Evolutionary conservation across 2,113 vertebrate species (phyloP).

Genomic region (Thymallus thymallus): DNA sequence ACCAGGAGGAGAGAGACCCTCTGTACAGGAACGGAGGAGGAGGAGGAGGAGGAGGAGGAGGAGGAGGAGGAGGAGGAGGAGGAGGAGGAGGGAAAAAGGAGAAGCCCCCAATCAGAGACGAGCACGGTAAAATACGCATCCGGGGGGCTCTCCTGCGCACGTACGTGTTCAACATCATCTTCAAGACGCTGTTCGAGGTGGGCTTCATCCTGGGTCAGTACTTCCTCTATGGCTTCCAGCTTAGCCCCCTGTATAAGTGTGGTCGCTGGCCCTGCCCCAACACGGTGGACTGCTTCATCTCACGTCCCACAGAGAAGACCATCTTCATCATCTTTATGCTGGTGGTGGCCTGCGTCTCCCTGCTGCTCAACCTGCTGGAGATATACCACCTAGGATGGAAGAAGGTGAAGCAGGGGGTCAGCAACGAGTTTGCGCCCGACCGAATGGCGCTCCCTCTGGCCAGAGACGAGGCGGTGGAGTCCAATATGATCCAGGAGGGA

Average conservation of each 20-base stretch:
- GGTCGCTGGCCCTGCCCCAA: constrained; percentile 79
- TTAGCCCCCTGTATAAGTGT: constrained; percentile 87
- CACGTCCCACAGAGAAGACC: constrained; percentile 72
- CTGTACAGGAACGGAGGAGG: constrained; percentile 58
- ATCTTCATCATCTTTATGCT: constrained; percentile 76
- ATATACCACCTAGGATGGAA: constrained; percentile 90
- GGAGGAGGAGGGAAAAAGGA: constrained; percentile 61
- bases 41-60: constrained; percentile 69
- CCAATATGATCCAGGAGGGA: constrained; percentile 59
- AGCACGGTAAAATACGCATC: constrained; percentile 85
- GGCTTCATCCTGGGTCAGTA: constrained; percentile 94
- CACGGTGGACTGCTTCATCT: constrained; percentile 74
- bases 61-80: constrained; percentile 61
- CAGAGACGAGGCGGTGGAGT: constrained; percentile 30
- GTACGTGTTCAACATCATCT: constrained; percentile 90
- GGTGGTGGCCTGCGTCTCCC: constrained; percentile 67
- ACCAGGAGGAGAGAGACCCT: constrained; percentile 63
- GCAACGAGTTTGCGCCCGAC: constrained; percentile 69
- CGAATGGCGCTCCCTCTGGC: constrained; percentile 48
- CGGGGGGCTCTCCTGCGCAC: constrained; percentile 81
- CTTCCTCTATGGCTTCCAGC: constrained; percentile 86
- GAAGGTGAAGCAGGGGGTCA: constrained; percentile 87
- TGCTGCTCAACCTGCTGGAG: constrained; percentile 71
- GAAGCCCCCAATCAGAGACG: constrained; percentile 75
- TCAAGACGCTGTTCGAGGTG: constrained; percentile 90